Percentiles rank a stretch among this genome's conserved stretches.
Conservation (phyloP, 92 coral and sea anemone species). For the Palythoa grandiflora region DNA sequence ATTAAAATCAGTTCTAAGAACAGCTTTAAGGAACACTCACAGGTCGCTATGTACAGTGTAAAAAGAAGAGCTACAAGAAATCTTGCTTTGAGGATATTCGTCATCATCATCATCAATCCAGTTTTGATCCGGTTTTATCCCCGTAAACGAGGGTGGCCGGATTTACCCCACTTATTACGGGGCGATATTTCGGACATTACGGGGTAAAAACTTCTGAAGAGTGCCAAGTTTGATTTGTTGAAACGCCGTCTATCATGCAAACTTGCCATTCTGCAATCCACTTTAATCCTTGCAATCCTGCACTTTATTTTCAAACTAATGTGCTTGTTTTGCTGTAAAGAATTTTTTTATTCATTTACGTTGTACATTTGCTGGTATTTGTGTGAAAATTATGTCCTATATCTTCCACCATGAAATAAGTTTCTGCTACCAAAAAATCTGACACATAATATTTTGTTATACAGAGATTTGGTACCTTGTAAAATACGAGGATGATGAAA, state of each 20-base stretch:
- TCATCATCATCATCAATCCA: too few relatives aligned
- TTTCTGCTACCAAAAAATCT: background rate
- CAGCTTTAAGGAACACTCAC: constrained; percentile 10
- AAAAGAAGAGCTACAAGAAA: constrained; percentile 11
- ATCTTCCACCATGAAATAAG: constrained; percentile 9
- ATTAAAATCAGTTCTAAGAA: constrained; percentile 1
- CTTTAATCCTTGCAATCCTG: constrained; percentile 18
- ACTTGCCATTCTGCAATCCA: constrained; percentile 15
- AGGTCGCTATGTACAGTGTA: background rate
- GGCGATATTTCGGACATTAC: background rate
- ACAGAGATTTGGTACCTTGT: constrained; percentile 67
- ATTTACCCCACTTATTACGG: background rate
- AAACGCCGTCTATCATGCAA: background rate
- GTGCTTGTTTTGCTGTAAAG: constrained; percentile 11
- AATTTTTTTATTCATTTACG: constrained; percentile 7
- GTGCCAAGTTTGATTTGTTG: background rate
- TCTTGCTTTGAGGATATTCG: constrained; percentile 4
- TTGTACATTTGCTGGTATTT: constrained; percentile 6
- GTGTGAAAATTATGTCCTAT: constrained; percentile 8
- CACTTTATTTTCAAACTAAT: constrained; percentile 2
- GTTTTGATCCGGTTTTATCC: too few relatives aligned
- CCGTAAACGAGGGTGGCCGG: too few relatives aligned
- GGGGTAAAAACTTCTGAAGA: background rate
- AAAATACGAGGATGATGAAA: constrained; percentile 48
- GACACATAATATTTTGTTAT: constrained; percentile 19